phyloP scores from a whole-genome alignment of 1,140 invertebrate species.

The Drosophila virilis region DNA sequence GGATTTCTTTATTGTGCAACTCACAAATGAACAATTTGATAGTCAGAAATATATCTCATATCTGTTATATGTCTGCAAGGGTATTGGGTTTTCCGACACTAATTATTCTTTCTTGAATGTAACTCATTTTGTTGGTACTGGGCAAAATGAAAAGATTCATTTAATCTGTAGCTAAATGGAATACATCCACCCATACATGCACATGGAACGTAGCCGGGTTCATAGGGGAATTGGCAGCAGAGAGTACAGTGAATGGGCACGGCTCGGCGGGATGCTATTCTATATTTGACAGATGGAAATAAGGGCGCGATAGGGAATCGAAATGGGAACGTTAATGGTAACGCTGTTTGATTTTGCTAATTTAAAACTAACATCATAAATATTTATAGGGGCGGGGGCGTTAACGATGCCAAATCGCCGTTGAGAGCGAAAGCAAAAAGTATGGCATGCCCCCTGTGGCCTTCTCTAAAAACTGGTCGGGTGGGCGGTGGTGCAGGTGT shows the following conservation, averaged over 20 bases:
- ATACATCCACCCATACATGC: background rate
- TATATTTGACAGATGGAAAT: slow-evolving; percentile 30
- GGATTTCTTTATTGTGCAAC: too few relatives aligned
- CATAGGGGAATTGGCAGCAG: slow-evolving; percentile 2
- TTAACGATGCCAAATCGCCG: slow-evolving; percentile 57
- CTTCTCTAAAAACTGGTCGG: slow-evolving; percentile 46
- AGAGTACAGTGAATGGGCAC: background rate
- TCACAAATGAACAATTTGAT: too few relatives aligned
- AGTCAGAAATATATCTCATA: too few relatives aligned
- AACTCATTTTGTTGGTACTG: background rate
- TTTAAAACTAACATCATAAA: slow-evolving; percentile 82
- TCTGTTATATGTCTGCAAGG: too few relatives aligned
- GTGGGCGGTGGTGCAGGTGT: background rate
- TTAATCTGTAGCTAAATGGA: slow-evolving; percentile 12
- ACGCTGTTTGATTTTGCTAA: slow-evolving; percentile 76
- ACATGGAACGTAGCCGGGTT: background rate
- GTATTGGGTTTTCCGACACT: too few relatives aligned
- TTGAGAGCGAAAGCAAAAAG: slow-evolving; percentile 73
- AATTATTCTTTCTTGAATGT: background rate
- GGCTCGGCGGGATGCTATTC: slow-evolving; percentile 12
- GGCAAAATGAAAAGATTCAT: slow-evolving; percentile 5
- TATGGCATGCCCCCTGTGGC: slow-evolving; percentile 77
- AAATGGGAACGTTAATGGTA: slow-evolving; percentile 67
- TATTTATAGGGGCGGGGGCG: slow-evolving; percentile 54
- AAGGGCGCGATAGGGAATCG: slow-evolving; percentile 24